phyloP scores from a whole-genome alignment of 2,888 invertebrate species.

The Auanema sp. region DNA sequence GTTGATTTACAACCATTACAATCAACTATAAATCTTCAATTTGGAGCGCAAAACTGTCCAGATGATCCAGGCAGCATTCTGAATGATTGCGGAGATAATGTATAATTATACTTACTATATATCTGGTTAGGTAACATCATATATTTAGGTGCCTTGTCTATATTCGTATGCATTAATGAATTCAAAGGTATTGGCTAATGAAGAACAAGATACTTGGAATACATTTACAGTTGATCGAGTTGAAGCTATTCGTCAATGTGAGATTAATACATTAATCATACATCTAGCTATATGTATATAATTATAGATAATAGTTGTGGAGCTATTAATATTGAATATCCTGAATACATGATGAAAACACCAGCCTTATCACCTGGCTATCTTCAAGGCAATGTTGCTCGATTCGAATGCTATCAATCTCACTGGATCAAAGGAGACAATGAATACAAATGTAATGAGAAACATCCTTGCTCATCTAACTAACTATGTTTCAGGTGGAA shows the following conservation, averaged over 20 bases:
- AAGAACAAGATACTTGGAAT: conserved; percentile 55
- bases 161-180: conserved; percentile 60
- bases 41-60: conserved; percentile 47
- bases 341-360: conserved; percentile 62
- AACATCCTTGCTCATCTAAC: neutral
- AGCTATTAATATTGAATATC: conserved; percentile 63
- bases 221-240: conserved; percentile 43
- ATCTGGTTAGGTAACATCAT: neutral
- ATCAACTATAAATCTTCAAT: conserved; percentile 44
- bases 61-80: conserved; percentile 58
- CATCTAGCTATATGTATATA: neutral
- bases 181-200: conserved; percentile 54
- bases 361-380: conserved; percentile 59
- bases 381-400: conserved; percentile 59
- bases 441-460: conserved; percentile 57
- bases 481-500: conserved; percentile 27
- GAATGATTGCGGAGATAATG: conserved; percentile 60
- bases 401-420: conserved; percentile 61
- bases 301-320: conserved; percentile 62
- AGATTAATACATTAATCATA: conserved; percentile 4
- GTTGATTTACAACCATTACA: conserved; percentile 56
- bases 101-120: conserved; percentile 10
- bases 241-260: conserved; percentile 52
- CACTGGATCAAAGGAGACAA: conserved; percentile 62
- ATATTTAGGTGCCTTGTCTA: conserved; percentile 50